Evolutionary conservation across 2,797 vertebrate genomes (phyloP).

Genomic region (Hypotaenidia philippensis): DNA sequence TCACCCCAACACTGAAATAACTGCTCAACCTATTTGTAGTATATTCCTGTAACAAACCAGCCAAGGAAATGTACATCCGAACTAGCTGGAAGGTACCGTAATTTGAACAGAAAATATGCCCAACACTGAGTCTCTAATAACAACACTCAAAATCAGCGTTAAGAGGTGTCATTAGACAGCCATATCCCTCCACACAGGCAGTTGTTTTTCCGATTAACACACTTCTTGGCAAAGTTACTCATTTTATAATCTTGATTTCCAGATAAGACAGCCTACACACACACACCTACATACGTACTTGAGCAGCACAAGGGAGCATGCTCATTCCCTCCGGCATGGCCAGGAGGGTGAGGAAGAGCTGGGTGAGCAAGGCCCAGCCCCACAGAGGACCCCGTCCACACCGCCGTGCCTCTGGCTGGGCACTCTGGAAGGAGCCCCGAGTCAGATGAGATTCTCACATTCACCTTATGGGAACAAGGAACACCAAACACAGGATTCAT

Average conservation of each 20-base stretch:
- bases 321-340: neutral
- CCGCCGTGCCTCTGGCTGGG: rapidly evolving
- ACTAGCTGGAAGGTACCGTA: neutral
- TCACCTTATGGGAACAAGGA: neutral
- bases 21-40: neutral
- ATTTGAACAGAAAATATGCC: neutral
- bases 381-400: rapidly evolving
- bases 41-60: neutral
- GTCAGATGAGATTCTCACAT: neutral
- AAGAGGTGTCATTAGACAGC: neutral
- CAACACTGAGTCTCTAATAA: neutral
- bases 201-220: conserved; percentile 22
- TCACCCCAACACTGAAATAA: neutral
- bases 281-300: neutral
- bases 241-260: neutral
- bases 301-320: neutral
- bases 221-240: conserved; percentile 7
- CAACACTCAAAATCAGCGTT: neutral
- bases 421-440: neutral
- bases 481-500: neutral
- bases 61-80: neutral
- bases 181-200: neutral
- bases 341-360: rapidly evolving
- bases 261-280: neutral
- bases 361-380: neutral